Evolutionary conservation across 1,140 invertebrate genomes (phyloP), one percentile per base, ranked within the genome.

Genomic region (Epicauta chinensis): DNA sequence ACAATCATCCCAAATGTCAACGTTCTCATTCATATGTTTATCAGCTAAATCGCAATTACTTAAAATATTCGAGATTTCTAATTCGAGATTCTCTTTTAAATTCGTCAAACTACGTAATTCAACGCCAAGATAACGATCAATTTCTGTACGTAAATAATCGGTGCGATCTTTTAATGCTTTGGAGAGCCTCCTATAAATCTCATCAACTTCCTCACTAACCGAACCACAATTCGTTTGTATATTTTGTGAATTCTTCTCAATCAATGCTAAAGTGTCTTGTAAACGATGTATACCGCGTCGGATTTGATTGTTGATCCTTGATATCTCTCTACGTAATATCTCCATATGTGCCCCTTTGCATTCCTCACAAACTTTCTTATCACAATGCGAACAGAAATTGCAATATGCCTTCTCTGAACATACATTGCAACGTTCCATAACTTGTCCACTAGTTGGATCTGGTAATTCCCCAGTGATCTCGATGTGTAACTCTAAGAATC

Each of bases 1-100:
- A 46, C 83, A 82, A 65, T 96, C 87, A 60, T 91, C 87, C 89
- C 89, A 91, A 51, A 88, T 81, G 12, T 87, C 82, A 5, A 87
- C 81, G 56, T 87, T 87, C 62, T 91, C 84, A 65, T 86, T 85
- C 80, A 94, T 87, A 73, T 93, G 84, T 71, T 91, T 91, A 73
- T 98, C 94, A n/a, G 91, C 91, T 53, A 97, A 77, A 71, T 98
- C 93, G 75, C 93, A 96, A 72, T 97, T 97, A 66, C 90, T 92
- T 61, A 86, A 80, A 51, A 97, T 93, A 72, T 95, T 97, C 39
- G 82, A 81, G 62, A 96, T 86, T 74, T 98, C 94, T 66, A 87
- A 80, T 67, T 95, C 91, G 51, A 97, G 74, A 71, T 94, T 93
- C 71, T 93, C 89, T 73, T 94, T 93, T n/a, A 95, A 74, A 47